These are phyloP conservation scores for Burhinus bistriatus DNA, from an alignment of 2,113 vertebrate species.

Conservation along the genomic window DNA sequence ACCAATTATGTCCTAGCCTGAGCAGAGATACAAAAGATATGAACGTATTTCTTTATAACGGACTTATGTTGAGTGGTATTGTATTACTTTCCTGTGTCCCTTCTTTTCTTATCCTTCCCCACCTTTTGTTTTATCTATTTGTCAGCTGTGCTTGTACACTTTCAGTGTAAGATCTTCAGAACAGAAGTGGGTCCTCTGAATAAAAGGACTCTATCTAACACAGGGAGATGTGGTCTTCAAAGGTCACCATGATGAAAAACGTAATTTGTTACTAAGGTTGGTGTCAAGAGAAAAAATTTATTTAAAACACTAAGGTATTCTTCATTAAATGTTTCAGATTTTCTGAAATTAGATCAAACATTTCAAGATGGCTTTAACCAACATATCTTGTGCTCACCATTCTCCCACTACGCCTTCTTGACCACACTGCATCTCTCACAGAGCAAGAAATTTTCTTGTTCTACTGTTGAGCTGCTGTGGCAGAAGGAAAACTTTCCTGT, in stretches of 20 bases:
- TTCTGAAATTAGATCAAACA: neutral
- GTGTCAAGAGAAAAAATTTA: neutral
- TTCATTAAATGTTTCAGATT: neutral
- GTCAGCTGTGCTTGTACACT: neutral
- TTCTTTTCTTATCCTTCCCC: neutral
- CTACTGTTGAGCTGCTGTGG: neutral
- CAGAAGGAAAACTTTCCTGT: neutral
- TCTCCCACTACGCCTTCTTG: neutral
- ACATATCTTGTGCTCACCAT: neutral
- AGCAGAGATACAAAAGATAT: neutral
- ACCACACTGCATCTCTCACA: neutral
- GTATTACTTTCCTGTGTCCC: neutral
- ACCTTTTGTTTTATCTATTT: neutral
- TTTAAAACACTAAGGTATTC: neutral
- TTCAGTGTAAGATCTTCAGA: neutral
- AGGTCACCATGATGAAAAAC: neutral
- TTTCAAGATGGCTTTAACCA: neutral
- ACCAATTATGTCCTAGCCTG: neutral
- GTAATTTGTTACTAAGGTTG: neutral
- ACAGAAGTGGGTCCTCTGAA: neutral
- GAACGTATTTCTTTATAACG: neutral
- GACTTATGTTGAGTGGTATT: neutral
- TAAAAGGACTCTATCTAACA: neutral
- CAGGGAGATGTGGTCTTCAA: neutral
- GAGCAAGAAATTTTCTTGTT: neutral